These are phyloP conservation scores for Oryzias melastigma DNA, from an alignment of 2,113 vertebrate genomes.

Conservation along the genomic window DNA sequence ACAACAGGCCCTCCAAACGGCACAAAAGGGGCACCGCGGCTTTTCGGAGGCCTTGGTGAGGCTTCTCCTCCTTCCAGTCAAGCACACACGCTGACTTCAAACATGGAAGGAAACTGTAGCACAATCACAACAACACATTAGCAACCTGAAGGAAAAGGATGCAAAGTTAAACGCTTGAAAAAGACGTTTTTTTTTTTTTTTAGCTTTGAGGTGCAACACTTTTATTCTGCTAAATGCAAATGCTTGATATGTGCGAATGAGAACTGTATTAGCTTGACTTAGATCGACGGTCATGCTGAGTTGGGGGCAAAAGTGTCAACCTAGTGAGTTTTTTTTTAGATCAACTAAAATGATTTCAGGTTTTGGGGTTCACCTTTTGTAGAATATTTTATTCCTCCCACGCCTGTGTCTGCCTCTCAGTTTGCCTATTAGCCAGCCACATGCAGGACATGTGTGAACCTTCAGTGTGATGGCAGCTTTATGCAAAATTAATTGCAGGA, in stretches of 20 bases:
- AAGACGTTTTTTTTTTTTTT: too few relatives aligned
- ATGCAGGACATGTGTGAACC: constrained; percentile 54
- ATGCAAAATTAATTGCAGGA: too few relatives aligned
- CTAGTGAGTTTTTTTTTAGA: neutral
- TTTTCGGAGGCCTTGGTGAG: constrained; percentile 62
- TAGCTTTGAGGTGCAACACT: too few relatives aligned
- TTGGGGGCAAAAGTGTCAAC: neutral
- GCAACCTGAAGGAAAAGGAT: neutral
- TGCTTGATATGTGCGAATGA: too few relatives aligned
- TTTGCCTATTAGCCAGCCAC: constrained; percentile 54
- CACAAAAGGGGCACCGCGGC: constrained; percentile 72
- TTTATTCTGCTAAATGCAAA: too few relatives aligned
- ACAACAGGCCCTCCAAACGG: constrained; percentile 75
- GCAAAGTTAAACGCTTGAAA: too few relatives aligned
- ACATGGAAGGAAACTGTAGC: constrained; percentile 38
- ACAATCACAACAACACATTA: constrained; percentile 22
- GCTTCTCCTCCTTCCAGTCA: constrained; percentile 52
- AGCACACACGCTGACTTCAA: constrained; percentile 54
- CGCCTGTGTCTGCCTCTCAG: constrained; percentile 33
- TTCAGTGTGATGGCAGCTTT: constrained; percentile 8
- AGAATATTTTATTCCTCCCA: neutral
- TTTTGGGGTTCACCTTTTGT: constrained; percentile 55
- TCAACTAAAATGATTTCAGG: constrained; percentile 69
- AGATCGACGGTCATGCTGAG: neutral
- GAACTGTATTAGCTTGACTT: too few relatives aligned